phyloP scores from a whole-genome alignment of 2,888 invertebrate species.

The Drosophila paranaensis region DNA sequence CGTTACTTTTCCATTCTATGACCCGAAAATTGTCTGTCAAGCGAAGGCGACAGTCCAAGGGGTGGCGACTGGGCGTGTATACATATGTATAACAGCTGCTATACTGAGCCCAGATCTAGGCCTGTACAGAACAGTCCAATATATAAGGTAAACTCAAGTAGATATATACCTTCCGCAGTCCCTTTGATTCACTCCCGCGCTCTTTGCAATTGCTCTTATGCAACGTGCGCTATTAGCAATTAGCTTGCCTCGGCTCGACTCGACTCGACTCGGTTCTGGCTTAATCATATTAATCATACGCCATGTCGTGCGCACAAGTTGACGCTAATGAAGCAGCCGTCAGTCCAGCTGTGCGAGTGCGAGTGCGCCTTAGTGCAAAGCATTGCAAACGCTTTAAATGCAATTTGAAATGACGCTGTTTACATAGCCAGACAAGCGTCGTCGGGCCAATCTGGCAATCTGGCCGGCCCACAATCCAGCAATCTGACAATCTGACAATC shows the following conservation, averaged over 20 bases:
- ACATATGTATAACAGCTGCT: slow-evolving; percentile 6
- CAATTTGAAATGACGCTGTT: slow-evolving; percentile 74
- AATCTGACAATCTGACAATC: slow-evolving; percentile 10
- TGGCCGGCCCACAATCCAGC: slow-evolving; percentile 1
- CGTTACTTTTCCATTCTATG: slow-evolving; percentile 44
- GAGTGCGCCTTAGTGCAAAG: slow-evolving; percentile 29
- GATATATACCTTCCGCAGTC: background rate
- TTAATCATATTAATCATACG: slow-evolving; percentile 73
- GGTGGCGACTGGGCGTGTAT: background rate
- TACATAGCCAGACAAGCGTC: slow-evolving; percentile 45
- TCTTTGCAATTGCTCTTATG: slow-evolving; percentile 33
- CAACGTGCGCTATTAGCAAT: slow-evolving; percentile 46
- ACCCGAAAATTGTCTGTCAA: slow-evolving; percentile 28
- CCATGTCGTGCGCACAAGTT: slow-evolving; percentile 52
- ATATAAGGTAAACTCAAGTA: background rate
- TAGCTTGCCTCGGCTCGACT: slow-evolving; percentile 35
- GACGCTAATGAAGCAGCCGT: slow-evolving; percentile 56
- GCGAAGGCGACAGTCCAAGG: background rate
- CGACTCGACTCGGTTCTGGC: slow-evolving; percentile 2
- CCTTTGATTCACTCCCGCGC: background rate
- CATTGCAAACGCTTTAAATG: slow-evolving; percentile 68
- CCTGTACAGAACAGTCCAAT: background rate
- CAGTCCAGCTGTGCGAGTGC: slow-evolving; percentile 13
- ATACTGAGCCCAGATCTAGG: background rate
- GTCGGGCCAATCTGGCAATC: slow-evolving; percentile 15